These are phyloP conservation scores for Ormyrus nitidulus DNA, from an alignment of 2,888 invertebrate genomes.

Conservation along the genomic window DNA sequence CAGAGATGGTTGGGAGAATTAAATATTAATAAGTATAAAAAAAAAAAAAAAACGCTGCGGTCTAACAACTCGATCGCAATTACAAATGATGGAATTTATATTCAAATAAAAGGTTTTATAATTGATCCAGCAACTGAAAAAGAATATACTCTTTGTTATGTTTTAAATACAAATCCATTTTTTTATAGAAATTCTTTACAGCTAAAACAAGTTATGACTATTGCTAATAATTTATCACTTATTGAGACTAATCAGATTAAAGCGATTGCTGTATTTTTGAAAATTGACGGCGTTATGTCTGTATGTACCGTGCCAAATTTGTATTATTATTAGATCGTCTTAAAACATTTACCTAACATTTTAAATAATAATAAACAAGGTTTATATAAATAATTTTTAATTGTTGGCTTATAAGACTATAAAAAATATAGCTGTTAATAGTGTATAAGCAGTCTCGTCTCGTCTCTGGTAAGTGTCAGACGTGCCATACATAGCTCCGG, in stretches of 20 bases:
- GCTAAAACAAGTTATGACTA: constrained; percentile 26
- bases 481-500: too few relatives aligned
- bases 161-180: constrained; percentile 13
- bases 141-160: constrained; percentile 26
- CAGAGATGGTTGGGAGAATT: neutral
- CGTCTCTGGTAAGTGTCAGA: too few relatives aligned
- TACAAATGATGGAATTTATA: constrained; percentile 6
- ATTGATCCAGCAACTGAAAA: constrained; percentile 11
- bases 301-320: constrained; percentile 43
- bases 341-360: too few relatives aligned
- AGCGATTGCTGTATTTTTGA: constrained; percentile 33
- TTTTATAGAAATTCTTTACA: too few relatives aligned
- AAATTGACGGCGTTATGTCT: constrained; percentile 16
- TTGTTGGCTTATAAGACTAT: too few relatives aligned
- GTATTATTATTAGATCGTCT: constrained; percentile 29
- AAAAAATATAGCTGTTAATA: too few relatives aligned
- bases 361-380: too few relatives aligned
- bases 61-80: neutral
- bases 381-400: too few relatives aligned
- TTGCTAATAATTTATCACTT: constrained; percentile 4
- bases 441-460: too few relatives aligned
- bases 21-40: neutral
- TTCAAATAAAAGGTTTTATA: constrained; percentile 32
- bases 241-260: constrained; percentile 32
- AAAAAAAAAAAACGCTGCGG: neutral